Conservation (phyloP, 2,113 vertebrate genomes). For the Platysteira castanea region DNA sequence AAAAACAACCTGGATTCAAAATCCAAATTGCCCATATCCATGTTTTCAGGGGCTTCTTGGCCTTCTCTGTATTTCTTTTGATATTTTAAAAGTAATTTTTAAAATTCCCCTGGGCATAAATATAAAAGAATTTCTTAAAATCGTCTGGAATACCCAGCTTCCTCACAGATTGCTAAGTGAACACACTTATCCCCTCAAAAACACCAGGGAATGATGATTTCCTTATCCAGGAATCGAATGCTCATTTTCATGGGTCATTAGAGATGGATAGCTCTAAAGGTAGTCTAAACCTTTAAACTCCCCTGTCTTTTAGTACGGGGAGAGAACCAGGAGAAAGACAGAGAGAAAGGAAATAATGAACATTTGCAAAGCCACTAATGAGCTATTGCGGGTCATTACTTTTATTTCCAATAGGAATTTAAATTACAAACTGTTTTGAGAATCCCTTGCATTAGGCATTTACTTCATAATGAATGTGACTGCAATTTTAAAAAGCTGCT, state of each 20-base stretch:
- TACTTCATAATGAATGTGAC: conserved; percentile 14
- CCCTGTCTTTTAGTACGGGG: background rate
- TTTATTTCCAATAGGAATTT: conserved; percentile 38
- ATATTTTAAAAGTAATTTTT: background rate
- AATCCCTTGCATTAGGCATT: conserved; percentile 21
- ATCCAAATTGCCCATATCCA: fast-evolving
- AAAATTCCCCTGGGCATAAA: background rate
- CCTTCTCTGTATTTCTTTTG: background rate
- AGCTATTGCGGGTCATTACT: conserved; percentile 19
- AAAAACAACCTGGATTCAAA: background rate
- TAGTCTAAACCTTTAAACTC: conserved; percentile 27
- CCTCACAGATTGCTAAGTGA: background rate
- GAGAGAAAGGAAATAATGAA: conserved; percentile 4
- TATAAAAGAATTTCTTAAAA: background rate
- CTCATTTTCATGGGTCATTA: conserved; percentile 20
- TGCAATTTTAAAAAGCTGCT: conserved; percentile 14
- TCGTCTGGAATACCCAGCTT: background rate
- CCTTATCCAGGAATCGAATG: background rate
- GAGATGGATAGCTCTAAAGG: conserved; percentile 1
- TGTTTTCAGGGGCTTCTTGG: background rate
- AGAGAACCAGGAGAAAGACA: background rate
- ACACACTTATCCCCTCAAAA: background rate
- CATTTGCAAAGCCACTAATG: conserved; percentile 8
- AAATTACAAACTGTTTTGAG: conserved; percentile 29
- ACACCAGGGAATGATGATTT: background rate